Evolutionary conservation across 2,888 invertebrate genomes (phyloP), one percentile per base, ranked within the genome.

Genomic region (Carcina quercana): DNA sequence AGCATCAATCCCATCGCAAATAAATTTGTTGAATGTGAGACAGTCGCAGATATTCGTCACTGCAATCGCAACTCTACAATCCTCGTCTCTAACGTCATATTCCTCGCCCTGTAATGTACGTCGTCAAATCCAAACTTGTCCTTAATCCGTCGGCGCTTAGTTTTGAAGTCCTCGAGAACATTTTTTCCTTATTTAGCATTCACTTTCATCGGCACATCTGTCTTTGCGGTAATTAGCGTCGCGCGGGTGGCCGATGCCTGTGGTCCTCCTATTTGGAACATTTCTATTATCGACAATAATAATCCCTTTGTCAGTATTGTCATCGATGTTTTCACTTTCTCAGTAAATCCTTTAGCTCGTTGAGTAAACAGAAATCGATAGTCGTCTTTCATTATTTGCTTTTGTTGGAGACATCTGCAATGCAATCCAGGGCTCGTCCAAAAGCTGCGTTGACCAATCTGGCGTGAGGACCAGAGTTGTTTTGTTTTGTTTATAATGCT

Each of bases 111-210:
- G 24, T 10, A 5, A 20, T 8, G 10, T n/a, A 20, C 1, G 27
- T 31, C n/a, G 19, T 7, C 5, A 35, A 46, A 42, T 47, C 34
- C 13, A 17, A 42, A 42, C 43, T 47, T 51, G 54, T 47, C 41
- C 52, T 53, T 78, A 79, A 78, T 80, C 74, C 66, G 70, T 70
- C 79, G 80, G 79, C 75, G 69, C 67, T 75, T 67, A 79, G 68
- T 76, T 76, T 75, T 78, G 79, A 79, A 64, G 79, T 78, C 61
- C 49, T 59, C 50, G 58, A 62, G 57, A 50, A 53, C 59, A 56
- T 67, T 78, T 78, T 78, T 76, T 70, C 60, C 45, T 47, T 55
- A 50, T 55, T 46, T 44, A 54, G 59, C 59, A 46, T 70, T 75
- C 72, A 62, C 67, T 76, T 74, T 75, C 68, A 44, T 62, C 53